phyloP scores from a whole-genome alignment of 2,888 invertebrate genomes.

The Dromius quadrimaculatus region DNA sequence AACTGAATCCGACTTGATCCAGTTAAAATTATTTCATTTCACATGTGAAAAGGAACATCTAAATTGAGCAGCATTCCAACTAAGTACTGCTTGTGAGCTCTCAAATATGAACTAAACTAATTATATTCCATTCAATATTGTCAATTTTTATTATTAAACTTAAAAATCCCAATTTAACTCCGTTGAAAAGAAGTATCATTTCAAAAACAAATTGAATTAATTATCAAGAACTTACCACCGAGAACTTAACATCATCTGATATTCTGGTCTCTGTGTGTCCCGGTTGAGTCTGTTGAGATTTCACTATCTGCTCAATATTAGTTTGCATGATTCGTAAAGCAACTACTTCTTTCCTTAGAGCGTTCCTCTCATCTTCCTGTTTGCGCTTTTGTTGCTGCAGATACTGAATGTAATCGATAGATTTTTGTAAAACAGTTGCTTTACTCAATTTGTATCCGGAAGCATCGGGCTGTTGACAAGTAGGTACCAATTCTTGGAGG shows the following conservation, averaged over 20 bases:
- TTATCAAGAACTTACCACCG: slow-evolving; percentile 79
- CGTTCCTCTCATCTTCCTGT: slow-evolving; percentile 94
- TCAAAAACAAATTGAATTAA: background rate
- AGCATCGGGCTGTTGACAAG: slow-evolving; percentile 92
- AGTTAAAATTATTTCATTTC: no score
- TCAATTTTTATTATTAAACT: no score
- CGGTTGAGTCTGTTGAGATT: slow-evolving; percentile 93
- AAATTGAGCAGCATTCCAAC: no score
- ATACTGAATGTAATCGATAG: slow-evolving; percentile 93
- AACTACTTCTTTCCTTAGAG: slow-evolving; percentile 90
- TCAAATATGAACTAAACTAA: no score
- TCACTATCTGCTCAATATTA: slow-evolving; percentile 96
- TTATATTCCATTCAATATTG: no score
- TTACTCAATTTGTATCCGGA: slow-evolving; percentile 96
- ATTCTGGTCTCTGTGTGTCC: slow-evolving; percentile 89
- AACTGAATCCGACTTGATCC: no score
- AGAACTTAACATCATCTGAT: slow-evolving; percentile 95
- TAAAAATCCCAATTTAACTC: no score
- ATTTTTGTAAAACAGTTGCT: slow-evolving; percentile 94
- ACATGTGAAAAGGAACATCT: no score
- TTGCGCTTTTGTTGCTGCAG: slow-evolving; percentile 91
- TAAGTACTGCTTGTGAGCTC: no score
- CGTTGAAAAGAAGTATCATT: no score
- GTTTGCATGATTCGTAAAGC: slow-evolving; percentile 94
- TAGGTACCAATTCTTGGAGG: slow-evolving; percentile 91